A percentile compares a stretch with the other conserved stretches of the same genome.
These are phyloP conservation scores for Elaphurus davidianus DNA, from an alignment of 2,113 vertebrate species.

Conservation along the genomic window DNA sequence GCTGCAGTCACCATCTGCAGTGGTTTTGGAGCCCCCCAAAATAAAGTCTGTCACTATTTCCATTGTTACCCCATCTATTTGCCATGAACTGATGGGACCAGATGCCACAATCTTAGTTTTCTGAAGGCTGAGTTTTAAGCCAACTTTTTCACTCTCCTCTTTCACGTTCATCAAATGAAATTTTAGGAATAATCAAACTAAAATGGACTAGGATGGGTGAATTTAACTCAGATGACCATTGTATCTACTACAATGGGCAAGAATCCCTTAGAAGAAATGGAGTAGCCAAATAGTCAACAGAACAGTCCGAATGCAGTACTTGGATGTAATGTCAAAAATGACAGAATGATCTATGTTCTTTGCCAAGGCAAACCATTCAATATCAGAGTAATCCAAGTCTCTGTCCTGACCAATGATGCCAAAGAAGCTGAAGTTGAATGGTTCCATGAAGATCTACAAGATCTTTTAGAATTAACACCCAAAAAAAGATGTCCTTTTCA, in stretches of 20 bases:
- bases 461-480: background rate
- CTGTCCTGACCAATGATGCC: background rate
- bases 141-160: background rate
- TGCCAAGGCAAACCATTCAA: background rate
- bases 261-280: background rate
- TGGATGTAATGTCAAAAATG: background rate
- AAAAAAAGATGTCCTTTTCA: fast-evolving
- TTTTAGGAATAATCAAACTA: background rate
- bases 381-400: background rate
- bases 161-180: background rate
- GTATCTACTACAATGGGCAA: background rate
- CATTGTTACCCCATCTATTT: background rate
- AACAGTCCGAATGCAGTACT: background rate
- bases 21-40: background rate
- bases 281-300: background rate
- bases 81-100: background rate
- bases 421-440: background rate
- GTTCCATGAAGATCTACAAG: background rate
- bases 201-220: background rate
- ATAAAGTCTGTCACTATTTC: background rate
- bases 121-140: background rate
- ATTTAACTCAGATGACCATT: background rate
- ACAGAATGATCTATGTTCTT: background rate
- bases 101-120: background rate
- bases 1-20: background rate